phyloP scores from a whole-genome alignment of 2,797 vertebrate species.

The Lepilemur ruficaudatus region DNA sequence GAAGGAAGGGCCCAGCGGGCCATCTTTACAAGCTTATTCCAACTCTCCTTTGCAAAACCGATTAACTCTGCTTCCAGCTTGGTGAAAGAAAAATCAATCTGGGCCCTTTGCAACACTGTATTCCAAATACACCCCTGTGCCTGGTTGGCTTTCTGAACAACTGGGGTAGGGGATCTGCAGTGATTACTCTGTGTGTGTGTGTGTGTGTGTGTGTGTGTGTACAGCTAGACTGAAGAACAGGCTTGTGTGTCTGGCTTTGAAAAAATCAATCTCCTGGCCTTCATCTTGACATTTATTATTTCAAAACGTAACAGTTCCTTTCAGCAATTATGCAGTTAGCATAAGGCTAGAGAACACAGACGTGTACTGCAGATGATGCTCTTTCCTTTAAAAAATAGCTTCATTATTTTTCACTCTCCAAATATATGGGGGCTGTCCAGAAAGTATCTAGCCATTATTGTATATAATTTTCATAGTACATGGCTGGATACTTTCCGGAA shows the following conservation, averaged over 20 bases:
- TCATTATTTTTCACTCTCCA: constrained; percentile 8
- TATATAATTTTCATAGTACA: too few species aligned
- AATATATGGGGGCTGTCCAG: not conserved
- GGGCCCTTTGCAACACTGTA: not conserved
- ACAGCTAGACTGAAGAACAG: not conserved
- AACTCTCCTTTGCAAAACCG: not conserved
- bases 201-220: not conserved
- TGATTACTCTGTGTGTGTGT: not conserved
- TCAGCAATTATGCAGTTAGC: constrained; percentile 26
- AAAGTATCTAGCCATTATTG: too few species aligned
- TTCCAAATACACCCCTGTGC: not conserved
- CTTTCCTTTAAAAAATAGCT: constrained; percentile 27
- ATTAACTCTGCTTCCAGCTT: constrained; percentile 13
- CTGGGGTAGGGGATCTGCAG: not conserved
- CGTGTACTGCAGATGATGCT: not conserved
- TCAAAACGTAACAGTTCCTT: constrained; percentile 33
- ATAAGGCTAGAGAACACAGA: not conserved
- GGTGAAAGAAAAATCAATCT: constrained; percentile 52
- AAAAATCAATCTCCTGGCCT: constrained; percentile 67
- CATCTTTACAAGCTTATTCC: not conserved
- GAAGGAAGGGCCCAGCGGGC: not conserved
- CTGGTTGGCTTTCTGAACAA: constrained; percentile 1
- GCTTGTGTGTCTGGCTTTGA: constrained; percentile 12
- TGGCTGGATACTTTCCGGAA: too few species aligned
- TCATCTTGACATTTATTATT: constrained; percentile 51